phyloP scores from a whole-genome alignment of 2,888 invertebrate species.

The Lepetodrilus schrolli region DNA sequence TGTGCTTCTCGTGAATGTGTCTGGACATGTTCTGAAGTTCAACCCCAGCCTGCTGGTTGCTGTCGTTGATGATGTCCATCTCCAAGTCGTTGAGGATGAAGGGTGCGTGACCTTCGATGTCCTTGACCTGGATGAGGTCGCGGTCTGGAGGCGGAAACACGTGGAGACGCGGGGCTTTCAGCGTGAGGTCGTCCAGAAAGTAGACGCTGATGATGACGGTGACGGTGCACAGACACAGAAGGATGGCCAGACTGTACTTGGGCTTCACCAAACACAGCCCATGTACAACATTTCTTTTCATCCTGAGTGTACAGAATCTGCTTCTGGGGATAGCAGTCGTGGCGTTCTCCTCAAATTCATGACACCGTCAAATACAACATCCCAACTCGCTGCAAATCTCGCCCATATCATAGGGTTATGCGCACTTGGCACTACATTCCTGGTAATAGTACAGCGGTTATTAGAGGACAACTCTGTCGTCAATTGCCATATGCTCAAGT shows the following conservation, averaged over 20 bases:
- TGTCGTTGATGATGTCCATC: neutral
- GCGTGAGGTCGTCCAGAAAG: slow-evolving; percentile 36
- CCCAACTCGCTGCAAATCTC: no score
- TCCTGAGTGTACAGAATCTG: no score
- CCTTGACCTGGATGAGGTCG: neutral
- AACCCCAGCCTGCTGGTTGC: neutral
- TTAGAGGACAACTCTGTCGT: no score
- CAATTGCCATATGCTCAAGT: neutral
- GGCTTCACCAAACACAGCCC: no score
- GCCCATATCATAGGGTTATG: no score
- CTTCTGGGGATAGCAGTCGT: no score
- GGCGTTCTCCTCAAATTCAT: no score
- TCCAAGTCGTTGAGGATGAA: neutral
- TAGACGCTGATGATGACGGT: slow-evolving; percentile 35
- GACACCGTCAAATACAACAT: no score
- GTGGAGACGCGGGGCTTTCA: slow-evolving; percentile 12
- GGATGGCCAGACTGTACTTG: slow-evolving; percentile 26
- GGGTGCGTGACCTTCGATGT: neutral
- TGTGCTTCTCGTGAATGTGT: neutral
- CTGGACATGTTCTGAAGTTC: neutral
- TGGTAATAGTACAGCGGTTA: no score
- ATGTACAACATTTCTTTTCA: no score
- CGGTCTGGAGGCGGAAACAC: neutral
- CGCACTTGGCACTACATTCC: no score
- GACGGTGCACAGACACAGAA: slow-evolving; percentile 30